A percentile compares a stretch with the other conserved stretches of the same genome.
Evolutionary conservation across 2,888 invertebrate genomes (phyloP).

Genomic region (Xestobium rufovillosum): DNA sequence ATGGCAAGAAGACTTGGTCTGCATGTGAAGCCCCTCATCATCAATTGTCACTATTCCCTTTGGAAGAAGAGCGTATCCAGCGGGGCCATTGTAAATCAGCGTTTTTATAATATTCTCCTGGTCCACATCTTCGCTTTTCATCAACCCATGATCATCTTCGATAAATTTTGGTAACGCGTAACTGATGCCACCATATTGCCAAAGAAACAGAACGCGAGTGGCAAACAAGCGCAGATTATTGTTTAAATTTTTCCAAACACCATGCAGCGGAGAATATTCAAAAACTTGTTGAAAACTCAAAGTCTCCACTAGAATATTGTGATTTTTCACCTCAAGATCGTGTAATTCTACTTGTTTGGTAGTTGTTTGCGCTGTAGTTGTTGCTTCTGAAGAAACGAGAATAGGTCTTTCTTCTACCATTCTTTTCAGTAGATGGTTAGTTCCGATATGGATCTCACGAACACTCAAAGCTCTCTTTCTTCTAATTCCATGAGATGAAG

Average conservation of each 20-base stretch:
- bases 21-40: conserved; percentile 39
- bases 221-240: conserved; percentile 45
- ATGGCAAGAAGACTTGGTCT: conserved; percentile 41
- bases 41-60: conserved; percentile 36
- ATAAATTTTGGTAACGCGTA: conserved; percentile 29
- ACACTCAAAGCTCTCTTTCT: too few species aligned
- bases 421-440: too few species aligned
- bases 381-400: too few species aligned
- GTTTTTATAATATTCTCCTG: conserved; percentile 11
- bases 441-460: too few species aligned
- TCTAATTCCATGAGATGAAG: too few species aligned
- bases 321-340: conserved; percentile 38
- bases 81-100: conserved; percentile 22
- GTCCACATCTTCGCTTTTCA: not conserved
- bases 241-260: conserved; percentile 47
- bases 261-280: conserved; percentile 45
- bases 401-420: too few species aligned
- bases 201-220: conserved; percentile 46
- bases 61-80: conserved; percentile 29
- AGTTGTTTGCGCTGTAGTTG: too few species aligned
- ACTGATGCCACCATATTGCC: conserved; percentile 50
- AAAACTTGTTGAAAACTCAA: conserved; percentile 44
- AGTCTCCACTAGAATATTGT: conserved; percentile 44
- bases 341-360: conserved; percentile 15
- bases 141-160: conserved; percentile 1